Conservation (phyloP, 2,113 vertebrate genomes). For the Myiopsitta monachus region DNA sequence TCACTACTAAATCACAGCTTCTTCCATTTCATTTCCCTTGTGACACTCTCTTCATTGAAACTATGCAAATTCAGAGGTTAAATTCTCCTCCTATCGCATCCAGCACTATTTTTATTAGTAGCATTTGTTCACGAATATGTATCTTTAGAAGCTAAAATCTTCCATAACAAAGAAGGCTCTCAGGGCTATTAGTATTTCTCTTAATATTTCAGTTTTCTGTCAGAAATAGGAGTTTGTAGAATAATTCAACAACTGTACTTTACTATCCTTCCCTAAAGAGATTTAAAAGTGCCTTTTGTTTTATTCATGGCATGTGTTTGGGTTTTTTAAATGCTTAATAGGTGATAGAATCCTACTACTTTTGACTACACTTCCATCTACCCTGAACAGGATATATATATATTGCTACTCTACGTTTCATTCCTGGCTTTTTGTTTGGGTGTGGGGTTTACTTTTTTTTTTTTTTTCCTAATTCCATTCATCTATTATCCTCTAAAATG, state of each 20-base stretch:
- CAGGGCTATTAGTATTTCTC: not conserved
- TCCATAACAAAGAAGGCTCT: not conserved
- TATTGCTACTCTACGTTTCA: not conserved
- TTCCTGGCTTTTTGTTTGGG: not conserved
- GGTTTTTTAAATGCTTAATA: not conserved
- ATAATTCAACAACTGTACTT: not conserved
- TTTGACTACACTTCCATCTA: not conserved
- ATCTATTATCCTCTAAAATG: not conserved
- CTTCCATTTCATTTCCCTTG: not conserved
- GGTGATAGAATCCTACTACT: not conserved
- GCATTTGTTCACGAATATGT: not conserved
- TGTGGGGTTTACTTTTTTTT: not conserved
- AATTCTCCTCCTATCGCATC: not conserved
- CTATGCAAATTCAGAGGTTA: not conserved
- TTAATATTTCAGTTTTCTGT: not conserved
- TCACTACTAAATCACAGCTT: not conserved
- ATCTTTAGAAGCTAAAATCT: not conserved
- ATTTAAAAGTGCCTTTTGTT: conserved; percentile 6
- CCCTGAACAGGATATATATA: not conserved
- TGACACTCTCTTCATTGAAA: not conserved
- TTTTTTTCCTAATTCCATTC: not conserved
- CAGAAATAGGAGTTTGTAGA: not conserved
- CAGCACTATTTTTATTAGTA: not conserved
- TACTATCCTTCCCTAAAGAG: not conserved
- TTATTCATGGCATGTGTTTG: not conserved